Conservation (phyloP, 2,113 vertebrate genomes). For the Atlantisia rogersi region DNA sequence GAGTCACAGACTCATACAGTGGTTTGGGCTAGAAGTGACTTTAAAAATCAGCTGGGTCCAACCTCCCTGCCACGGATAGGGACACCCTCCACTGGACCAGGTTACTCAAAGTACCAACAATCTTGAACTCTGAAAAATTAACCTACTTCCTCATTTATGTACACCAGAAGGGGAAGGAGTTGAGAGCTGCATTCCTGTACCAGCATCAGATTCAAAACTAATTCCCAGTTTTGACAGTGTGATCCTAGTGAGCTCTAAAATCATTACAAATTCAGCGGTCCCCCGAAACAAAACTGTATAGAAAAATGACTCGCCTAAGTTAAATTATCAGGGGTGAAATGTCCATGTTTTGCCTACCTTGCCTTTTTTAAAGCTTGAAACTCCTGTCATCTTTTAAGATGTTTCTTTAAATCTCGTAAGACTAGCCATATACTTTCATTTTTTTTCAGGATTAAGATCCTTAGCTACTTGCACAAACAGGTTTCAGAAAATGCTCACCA, state of each 20-base stretch:
- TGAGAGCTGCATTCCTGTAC: background rate
- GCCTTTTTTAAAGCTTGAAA: background rate
- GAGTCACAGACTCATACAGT: background rate
- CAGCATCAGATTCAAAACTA: background rate
- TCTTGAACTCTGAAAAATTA: background rate
- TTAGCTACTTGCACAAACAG: background rate
- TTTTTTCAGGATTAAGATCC: background rate
- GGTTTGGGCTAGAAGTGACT: too few species aligned
- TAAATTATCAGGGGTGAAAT: background rate
- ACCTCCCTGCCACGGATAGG: too few species aligned
- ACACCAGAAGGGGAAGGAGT: background rate
- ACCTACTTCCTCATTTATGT: background rate
- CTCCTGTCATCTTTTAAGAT: background rate
- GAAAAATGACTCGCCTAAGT: background rate
- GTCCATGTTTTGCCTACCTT: background rate
- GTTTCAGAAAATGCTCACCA: background rate
- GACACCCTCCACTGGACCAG: too few species aligned
- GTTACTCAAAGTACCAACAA: background rate
- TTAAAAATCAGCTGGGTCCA: too few species aligned
- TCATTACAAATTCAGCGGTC: background rate
- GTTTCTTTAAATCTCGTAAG: background rate
- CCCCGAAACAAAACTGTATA: background rate
- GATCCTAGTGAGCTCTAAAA: background rate
- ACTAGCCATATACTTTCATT: background rate
- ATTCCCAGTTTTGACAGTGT: background rate